These are phyloP conservation scores for Dicaeum eximium DNA, from an alignment of 2,113 vertebrate species.

Conservation along the genomic window DNA sequence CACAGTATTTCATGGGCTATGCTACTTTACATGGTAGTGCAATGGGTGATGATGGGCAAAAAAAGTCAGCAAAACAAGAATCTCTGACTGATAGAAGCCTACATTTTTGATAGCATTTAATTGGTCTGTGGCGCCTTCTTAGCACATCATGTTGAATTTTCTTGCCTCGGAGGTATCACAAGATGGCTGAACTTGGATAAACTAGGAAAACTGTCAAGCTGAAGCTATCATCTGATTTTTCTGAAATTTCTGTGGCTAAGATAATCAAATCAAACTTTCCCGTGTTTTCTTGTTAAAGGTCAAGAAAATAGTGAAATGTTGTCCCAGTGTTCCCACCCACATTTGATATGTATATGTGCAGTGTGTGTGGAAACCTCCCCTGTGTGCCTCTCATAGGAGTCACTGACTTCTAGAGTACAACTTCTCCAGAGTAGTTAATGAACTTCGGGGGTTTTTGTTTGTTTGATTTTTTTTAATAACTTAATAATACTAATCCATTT, in stretches of 20 bases:
- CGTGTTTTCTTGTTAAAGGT: background rate
- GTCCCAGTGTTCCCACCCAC: background rate
- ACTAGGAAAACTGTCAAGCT: background rate
- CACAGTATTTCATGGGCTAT: background rate
- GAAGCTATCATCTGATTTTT: background rate
- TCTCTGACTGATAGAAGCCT: background rate
- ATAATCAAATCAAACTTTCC: background rate
- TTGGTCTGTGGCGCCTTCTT: background rate
- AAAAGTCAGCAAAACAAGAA: background rate
- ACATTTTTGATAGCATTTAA: background rate
- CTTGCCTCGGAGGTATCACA: background rate
- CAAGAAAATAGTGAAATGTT: background rate
- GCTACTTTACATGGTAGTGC: background rate
- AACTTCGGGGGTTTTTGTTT: background rate
- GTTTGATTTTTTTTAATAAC: background rate
- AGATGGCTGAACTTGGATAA: background rate
- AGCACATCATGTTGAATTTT: fast-evolving
- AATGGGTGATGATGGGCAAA: background rate
- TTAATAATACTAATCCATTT: background rate
- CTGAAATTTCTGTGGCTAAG: background rate
- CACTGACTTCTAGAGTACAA: background rate
- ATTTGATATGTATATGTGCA: background rate
- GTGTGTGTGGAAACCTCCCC: background rate
- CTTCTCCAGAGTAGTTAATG: background rate
- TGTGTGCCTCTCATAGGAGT: background rate